phyloP scores from a whole-genome alignment of 2,113 vertebrate genomes.

The Drymodes brunneopygia region DNA sequence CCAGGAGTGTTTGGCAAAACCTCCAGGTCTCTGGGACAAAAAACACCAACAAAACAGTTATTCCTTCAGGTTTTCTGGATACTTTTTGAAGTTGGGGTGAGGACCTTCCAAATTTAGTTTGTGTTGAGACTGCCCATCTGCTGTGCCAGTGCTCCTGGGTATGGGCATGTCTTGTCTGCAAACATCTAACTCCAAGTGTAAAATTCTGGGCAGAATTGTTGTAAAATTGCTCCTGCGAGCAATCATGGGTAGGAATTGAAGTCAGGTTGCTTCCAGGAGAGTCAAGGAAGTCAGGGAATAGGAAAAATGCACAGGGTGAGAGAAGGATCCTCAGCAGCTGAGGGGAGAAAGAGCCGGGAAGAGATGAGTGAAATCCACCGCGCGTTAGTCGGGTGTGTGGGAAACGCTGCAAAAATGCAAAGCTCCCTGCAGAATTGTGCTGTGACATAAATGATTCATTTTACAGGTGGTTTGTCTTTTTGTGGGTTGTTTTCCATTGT shows the following conservation, averaged over 20 bases:
- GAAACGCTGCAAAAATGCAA: not conserved
- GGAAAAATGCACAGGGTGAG: not conserved
- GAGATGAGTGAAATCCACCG: not conserved
- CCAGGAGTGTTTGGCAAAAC: not conserved
- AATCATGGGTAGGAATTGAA: not conserved
- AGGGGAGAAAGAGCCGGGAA: not conserved
- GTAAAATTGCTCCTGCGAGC: not conserved
- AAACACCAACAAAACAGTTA: not conserved
- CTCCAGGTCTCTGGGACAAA: not conserved
- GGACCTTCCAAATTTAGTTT: not conserved
- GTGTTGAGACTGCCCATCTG: not conserved
- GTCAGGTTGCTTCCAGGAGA: too few species aligned
- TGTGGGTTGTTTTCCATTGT: not conserved
- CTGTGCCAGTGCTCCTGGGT: not conserved
- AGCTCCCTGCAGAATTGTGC: not conserved
- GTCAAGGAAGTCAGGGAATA: not conserved
- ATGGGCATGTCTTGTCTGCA: not conserved
- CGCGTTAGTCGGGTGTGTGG: fast-evolving
- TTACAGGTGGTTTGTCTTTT: not conserved
- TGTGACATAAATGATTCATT: not conserved
- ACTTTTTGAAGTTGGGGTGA: not conserved
- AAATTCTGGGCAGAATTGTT: not conserved
- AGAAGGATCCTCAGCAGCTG: not conserved
- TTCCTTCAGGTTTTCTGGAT: not conserved
- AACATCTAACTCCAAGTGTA: not conserved